Percentiles rank a stretch among this genome's conserved stretches.
phyloP scores from a whole-genome alignment of 2,113 vertebrate species.

The Ondatra zibethicus region DNA sequence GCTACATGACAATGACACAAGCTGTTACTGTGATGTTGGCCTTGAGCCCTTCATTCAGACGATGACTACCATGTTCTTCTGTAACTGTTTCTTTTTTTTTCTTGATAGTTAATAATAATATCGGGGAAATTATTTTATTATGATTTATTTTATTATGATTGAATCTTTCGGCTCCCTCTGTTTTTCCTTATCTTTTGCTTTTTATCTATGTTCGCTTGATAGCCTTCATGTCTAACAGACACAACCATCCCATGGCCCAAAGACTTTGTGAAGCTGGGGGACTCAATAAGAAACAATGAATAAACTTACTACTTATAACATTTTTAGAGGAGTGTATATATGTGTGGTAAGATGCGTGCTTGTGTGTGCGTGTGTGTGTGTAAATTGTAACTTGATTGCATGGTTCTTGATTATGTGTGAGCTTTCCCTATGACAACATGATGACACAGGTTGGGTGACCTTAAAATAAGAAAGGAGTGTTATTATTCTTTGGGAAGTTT shows the following conservation, averaged over 20 bases:
- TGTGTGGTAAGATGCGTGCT: background rate
- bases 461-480: background rate
- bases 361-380: background rate
- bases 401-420: background rate
- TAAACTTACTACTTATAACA: background rate
- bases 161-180: background rate
- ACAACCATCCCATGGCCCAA: background rate
- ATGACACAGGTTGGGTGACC: background rate
- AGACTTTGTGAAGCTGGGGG: too few species aligned
- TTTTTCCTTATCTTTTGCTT: slow-evolving; percentile 3
- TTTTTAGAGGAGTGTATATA: background rate
- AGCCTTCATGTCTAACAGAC: background rate
- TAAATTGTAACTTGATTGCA: background rate
- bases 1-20: background rate
- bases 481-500: background rate
- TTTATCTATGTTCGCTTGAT: background rate
- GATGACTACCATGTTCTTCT: background rate
- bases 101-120: background rate
- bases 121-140: slow-evolving; percentile 10
- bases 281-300: background rate
- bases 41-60: background rate
- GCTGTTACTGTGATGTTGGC: background rate
- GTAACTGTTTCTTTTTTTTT: background rate
- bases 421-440: background rate
- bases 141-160: slow-evolving; percentile 27